Evolutionary conservation across 2,888 invertebrate genomes (phyloP), one percentile per base, ranked within the genome.

Genomic region (Campoplex nolae): DNA sequence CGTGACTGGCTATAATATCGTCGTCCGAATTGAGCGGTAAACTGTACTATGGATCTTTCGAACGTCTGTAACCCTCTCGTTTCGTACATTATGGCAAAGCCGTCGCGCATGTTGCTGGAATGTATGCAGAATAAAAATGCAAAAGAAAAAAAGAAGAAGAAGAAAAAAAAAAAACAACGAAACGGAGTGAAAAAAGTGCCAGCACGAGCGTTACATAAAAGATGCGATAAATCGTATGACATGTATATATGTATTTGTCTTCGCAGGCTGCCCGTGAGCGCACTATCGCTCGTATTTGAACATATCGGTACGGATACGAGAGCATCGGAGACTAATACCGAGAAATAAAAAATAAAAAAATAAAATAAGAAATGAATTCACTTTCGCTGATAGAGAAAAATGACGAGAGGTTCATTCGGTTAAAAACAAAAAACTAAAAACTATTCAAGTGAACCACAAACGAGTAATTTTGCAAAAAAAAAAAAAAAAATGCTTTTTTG

Each of bases 201-300:
- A 62, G 74, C 62, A 67, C 74, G 54, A 76, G 83, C 75, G 83
- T 86, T 86, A 86, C 86, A 86, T 86, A 86, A 86, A 79, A 86
- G 80, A 86, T 83, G 79, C 86, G 76, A 86, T 83, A 86, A 86
- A 86, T 86, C 86, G 79, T 76, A 74, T 79, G 75, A 73, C 65
- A 51, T 56, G 48, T 76, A 48, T 79, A 70, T 58, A 45, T 70
- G 28, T 74, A 13, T 74, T 51, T 74, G 65, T 42, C 38, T 74
- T 74, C 54, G 48, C 80, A 54, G 81, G 81, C 81, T 81, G 67
- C 67, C 54, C 74, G 54, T 42, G 28, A 54, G 28, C 42, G 42
- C 56, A 42, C 68, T 68, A 73, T 71, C 62, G 71, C 23, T 80
- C 58, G 65, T 48, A 54, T 35, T 35, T 16, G 23, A 62, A 38